Base-by-base conservation (phyloP, 2,113 vertebrate genomes). In the Mellivora capensis region DNA sequence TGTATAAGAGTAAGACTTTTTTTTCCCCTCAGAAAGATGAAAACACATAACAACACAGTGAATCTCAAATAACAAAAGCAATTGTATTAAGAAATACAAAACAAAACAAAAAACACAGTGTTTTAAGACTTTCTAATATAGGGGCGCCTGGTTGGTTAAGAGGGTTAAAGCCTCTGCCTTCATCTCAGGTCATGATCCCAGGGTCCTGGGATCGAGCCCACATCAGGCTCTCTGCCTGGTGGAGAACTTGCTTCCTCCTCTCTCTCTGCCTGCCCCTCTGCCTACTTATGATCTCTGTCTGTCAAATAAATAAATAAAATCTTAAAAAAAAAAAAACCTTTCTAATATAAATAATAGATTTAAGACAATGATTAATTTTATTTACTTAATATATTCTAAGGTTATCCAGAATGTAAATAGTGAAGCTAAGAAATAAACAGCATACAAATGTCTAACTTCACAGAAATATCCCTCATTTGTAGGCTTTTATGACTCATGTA, bases 51-150 rank as follows among this genome's bases (percentile, higher is more conserved):
- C 10, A 96, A 37, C 5, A 81, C 67, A 96, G 64, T 89, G 94
- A 92, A 92, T 67, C 87, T 80, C 77, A 97, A 67, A 94, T 79
- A 91, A 82, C 15, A 97, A 90, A 98, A 89, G 44, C 13, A 27
- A 81, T 74, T 95, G 5, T 83, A 3, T 64, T 95, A 87, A 83
- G 13, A 67, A 87, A 64, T 82, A n/a, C 14, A 25, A 42, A 83
- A 18, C 61, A 62, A 62, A 67, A 67, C 31, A 34, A 67, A 67
- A 67, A 67, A 3, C 14, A 64, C 29, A 34, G 31, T 49, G 12
- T 67, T 72, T 95, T 90, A 72, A 90, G 29, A 52, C 31, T 74
- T 96, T 49, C 39, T 95, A 72, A 17, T n/a, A 83, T 71, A 93
- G 49, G 49, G 49, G 49, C 1, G 4, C 49, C 4, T 52, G 49